Evolutionary conservation across 2,888 invertebrate species (phyloP).

Genomic region (Acutogordius australiensis): DNA sequence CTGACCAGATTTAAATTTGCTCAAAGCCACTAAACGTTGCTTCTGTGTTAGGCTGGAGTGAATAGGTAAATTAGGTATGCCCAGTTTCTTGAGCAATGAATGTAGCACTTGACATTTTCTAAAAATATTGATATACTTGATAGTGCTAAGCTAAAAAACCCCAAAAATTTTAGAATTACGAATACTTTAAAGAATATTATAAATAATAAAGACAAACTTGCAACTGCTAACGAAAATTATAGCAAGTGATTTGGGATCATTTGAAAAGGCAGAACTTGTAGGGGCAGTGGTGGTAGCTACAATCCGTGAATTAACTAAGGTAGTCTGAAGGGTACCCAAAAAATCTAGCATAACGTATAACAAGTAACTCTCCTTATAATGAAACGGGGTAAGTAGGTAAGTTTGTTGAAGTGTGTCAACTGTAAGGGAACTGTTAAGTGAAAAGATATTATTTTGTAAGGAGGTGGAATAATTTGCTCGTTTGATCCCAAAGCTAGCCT

Average conservation of each 20-base stretch:
- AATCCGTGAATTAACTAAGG: constrained; percentile 20
- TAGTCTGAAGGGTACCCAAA: constrained; percentile 37
- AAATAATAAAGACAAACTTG: constrained; percentile 34
- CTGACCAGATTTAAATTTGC: constrained; percentile 60
- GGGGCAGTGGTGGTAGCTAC: not conserved
- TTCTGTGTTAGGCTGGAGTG: constrained; percentile 73
- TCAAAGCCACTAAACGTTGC: constrained; percentile 49
- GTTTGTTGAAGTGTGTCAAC: constrained; percentile 40
- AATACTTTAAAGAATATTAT: not conserved
- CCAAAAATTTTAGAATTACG: not conserved
- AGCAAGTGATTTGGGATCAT: constrained; percentile 30
- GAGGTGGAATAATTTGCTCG: too few relatives aligned
- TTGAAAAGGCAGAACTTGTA: not conserved
- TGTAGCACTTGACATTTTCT: constrained; percentile 66
- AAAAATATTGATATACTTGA: constrained; percentile 20
- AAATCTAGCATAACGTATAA: constrained; percentile 50
- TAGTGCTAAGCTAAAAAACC: too few relatives aligned
- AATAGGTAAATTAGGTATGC: constrained; percentile 37
- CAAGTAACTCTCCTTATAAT: constrained; percentile 65
- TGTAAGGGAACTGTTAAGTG: too few relatives aligned
- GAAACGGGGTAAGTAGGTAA: constrained; percentile 60
- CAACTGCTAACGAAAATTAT: constrained; percentile 85
- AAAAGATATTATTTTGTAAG: too few relatives aligned
- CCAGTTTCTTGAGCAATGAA: constrained; percentile 54
- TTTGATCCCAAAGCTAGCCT: too few relatives aligned